Base-by-base conservation (phyloP, 2,797 vertebrate species). In the Fratercula arctica region DNA sequence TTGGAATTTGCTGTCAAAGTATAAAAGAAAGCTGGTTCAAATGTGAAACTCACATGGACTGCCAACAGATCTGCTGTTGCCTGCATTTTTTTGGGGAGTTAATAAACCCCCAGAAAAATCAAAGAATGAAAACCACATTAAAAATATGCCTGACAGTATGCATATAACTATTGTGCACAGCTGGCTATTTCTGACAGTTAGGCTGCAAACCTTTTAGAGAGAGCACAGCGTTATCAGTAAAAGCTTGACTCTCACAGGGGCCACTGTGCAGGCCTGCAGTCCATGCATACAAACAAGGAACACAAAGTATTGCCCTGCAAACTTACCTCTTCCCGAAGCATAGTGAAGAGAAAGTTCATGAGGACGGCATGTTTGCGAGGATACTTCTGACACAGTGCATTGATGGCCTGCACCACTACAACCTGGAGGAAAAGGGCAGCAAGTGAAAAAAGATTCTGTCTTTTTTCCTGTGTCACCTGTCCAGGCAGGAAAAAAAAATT, bases 361-460 rank as follows among this genome's bases (percentile, higher is more conserved):
- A 98, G 98, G 75, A 98, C 97, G 0, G 98, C 95, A 0, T 98
- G 98, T 74, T 98, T 98, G 48, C 98, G 98, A 79, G 98, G 98
- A 46, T 98, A 98, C 83, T 98, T 98, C 97, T 98, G 98, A 87
- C 98, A 98, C 53, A 98, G 96, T 1, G 98, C 97, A 0, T 97
- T 98, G 95, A 98, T 98, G 39, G 98, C 98, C 95, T 98, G 98
- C 59, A 98, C 98, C 50, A 98, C 98, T 41, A 98, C 98, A n/a
- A 98, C 98, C 98, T 98, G 84, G 39, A 72, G 33, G 89, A 68
- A 88, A 77, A 80, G 10, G 5, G 9, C 7, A 1, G 1, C 17
- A 61, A 61, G 25, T 48, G 6, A 76, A 45, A 69, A 91, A 28
- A 26, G 72, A 60, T 77, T 79, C 70, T 46, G 31, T 46, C 64